Evolutionary conservation across 2,113 vertebrate genomes (phyloP), one percentile per base, ranked within the genome.

Genomic region (Ophiodon elongatus): DNA sequence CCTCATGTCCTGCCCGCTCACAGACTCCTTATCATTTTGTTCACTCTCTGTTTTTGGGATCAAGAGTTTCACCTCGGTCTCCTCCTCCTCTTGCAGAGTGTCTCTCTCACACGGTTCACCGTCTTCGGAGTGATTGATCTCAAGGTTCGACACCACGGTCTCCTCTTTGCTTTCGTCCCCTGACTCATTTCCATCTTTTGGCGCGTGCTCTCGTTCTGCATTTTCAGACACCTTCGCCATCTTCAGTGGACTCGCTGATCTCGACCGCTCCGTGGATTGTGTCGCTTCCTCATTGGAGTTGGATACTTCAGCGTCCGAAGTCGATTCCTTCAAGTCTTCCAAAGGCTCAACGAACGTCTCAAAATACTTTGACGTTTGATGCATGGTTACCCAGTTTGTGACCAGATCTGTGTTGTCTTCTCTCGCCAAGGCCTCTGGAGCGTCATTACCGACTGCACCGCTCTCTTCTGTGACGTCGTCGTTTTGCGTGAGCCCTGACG

Each of bases 291-390:
- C 25, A 0, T 65, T 56, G 5, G 59, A 35, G 54, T 17, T 60
- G 33, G 68, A 8, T 4, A 21, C 15, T 29, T 73, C n/a, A 19
- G 27, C 1, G 0, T 88, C 77, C 4, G 86, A 2, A 2, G 41
- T 23, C 2, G 69, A 63, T 6, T 82, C 88, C 45, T 56, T 92
- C 17, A 93, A 63, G 66, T 95, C 94, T 10, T 96, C 94, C 25
- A 94, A 67, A 2, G 95, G 94, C 68, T 95, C 95, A 0, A 94
- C 88, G 68, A 93, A 96, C 0, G 86, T 96, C 88, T 96, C 87
- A 27, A 96, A 96, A 52, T 70, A 94, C 80, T 85, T 94, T 21
- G 94, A 92, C 0, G 82, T 65, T 57, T 95, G 94, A 85, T 96
- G 95, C 65, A 82, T 29, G 43, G 79, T 93, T 2, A 96, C 85